Percentiles rank a stretch among this genome's conserved stretches.
Evolutionary conservation across 2,888 invertebrate species (phyloP).

Genomic region (Agrotis puta): DNA sequence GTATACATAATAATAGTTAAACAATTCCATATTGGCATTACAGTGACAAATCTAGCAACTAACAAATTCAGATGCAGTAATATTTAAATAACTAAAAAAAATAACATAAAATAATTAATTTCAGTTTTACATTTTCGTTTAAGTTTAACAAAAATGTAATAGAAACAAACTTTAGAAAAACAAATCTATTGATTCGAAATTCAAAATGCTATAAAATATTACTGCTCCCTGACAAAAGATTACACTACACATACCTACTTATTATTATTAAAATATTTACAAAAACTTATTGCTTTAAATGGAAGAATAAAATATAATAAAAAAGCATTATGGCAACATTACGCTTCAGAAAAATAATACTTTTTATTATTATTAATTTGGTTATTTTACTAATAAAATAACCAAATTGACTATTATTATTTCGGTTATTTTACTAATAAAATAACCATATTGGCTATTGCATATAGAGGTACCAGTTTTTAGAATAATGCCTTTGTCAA

Average conservation of each 20-base stretch:
- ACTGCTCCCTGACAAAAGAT: slow-evolving; percentile 51
- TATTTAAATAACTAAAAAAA: slow-evolving; percentile 27
- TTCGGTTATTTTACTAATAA: no score
- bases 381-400: no score
- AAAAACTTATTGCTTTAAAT: slow-evolving; percentile 57
- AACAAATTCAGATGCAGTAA: slow-evolving; percentile 42
- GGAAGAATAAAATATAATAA: slow-evolving; percentile 35
- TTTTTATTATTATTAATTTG: no score
- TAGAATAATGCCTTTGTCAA: no score
- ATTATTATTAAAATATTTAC: slow-evolving; percentile 62
- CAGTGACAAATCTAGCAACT: slow-evolving; percentile 57
- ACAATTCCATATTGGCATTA: slow-evolving; percentile 66
- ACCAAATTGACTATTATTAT: no score
- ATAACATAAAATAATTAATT: background rate
- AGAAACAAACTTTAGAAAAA: background rate
- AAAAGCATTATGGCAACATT: slow-evolving; percentile 63
- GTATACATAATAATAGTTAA: slow-evolving; percentile 55
- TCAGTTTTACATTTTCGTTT: background rate
- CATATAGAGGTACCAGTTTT: slow-evolving; percentile 32
- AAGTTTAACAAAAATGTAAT: background rate
- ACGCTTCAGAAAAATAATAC: slow-evolving; percentile 49
- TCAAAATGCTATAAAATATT: slow-evolving; percentile 33
- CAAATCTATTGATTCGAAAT: background rate
- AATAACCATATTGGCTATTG: slow-evolving; percentile 11
- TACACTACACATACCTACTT: slow-evolving; percentile 44